Evolutionary conservation across 2,888 invertebrate species (phyloP).

Genomic region (Platycnemis pennipes): DNA sequence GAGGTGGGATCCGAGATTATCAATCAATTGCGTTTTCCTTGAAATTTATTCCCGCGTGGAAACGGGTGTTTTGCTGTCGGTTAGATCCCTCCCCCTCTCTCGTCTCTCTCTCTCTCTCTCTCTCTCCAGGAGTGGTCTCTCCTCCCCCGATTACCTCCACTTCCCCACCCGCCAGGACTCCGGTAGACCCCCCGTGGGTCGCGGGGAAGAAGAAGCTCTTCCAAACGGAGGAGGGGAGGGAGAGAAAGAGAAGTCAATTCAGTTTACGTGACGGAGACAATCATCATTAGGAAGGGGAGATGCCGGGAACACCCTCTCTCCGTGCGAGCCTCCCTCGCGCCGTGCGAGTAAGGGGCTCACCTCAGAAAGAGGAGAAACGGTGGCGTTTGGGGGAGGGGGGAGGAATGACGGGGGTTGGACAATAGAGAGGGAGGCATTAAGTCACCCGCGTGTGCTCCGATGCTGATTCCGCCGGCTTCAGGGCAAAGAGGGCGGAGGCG

Average conservation of each 20-base stretch:
- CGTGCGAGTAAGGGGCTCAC: not conserved
- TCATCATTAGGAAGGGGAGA: constrained; percentile 55
- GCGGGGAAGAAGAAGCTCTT: constrained; percentile 19
- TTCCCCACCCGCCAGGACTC: not conserved
- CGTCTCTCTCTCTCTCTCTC: not conserved
- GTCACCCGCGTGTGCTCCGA: constrained; percentile 44
- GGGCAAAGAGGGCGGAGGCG: not conserved
- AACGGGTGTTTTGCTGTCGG: constrained; percentile 60
- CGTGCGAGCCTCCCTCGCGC: not conserved
- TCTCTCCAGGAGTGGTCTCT: not conserved
- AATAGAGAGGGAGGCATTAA: constrained; percentile 7
- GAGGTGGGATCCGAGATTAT: not conserved
- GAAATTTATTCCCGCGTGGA: constrained; percentile 62
- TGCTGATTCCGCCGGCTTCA: not conserved
- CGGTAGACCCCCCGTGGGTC: not conserved
- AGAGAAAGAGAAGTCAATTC: constrained; percentile 61
- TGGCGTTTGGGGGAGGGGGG: not conserved
- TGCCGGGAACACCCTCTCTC: constrained; percentile 28
- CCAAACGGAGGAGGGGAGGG: not conserved
- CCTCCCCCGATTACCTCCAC: not conserved
- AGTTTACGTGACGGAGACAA: constrained; percentile 66
- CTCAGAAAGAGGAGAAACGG: not conserved
- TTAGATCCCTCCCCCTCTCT: not conserved
- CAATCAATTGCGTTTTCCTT: constrained; percentile 61
- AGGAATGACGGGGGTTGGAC: not conserved